Base-by-base conservation (phyloP, 2,113 vertebrate species). In the Callaeas wilsoni region DNA sequence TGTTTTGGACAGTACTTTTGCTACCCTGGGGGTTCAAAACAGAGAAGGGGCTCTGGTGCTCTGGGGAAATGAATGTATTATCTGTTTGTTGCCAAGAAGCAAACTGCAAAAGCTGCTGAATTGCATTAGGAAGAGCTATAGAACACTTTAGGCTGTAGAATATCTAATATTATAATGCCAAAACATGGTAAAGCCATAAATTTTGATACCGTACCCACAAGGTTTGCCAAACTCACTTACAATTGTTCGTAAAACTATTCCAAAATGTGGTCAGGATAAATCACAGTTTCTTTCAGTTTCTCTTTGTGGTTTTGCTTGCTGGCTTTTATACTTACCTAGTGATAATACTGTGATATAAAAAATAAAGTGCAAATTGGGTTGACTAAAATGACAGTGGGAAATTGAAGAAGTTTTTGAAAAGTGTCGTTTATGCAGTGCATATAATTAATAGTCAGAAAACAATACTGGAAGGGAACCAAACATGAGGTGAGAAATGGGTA, bases 301-400 rank as follows among this genome's bases (percentile, higher is more conserved):
- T 44, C 8, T 18, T 49, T 63, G 17, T 77, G 20, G 44, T 77
- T 95, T 92, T 73, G 16, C 49, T 75, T 76, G 37, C 39, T 86
- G 52, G 27, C 33, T 46, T 80, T 65, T 89, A 50, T 84, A 86
- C 8, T 90, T 44, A 77, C 9, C 19, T 87, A 47, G 1, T 88
- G n/a, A 39, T 9, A 91, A n/a, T 42, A 65, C 33, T 35, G 21
- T 70, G 33, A 82, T 65, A 83, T 50, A 20, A 70, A 93, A 84
- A 73, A 77, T 21, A 59, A 78, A 71, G 18, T 29, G 16, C 9
- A 53, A 84, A 60, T 30, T 85, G 27, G n/a, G 33, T 63, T 85
- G 47, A 84, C 39, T 87, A 65, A 79, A 90, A 53, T 77, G 70
- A 64, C n/a, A 96, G 57, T 64, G 55, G 57, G 60, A 97, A 96